Percentiles rank a stretch among this genome's conserved stretches.
phyloP scores from a whole-genome alignment of 2,888 invertebrate species.

The Eristalinus aeneus region DNA sequence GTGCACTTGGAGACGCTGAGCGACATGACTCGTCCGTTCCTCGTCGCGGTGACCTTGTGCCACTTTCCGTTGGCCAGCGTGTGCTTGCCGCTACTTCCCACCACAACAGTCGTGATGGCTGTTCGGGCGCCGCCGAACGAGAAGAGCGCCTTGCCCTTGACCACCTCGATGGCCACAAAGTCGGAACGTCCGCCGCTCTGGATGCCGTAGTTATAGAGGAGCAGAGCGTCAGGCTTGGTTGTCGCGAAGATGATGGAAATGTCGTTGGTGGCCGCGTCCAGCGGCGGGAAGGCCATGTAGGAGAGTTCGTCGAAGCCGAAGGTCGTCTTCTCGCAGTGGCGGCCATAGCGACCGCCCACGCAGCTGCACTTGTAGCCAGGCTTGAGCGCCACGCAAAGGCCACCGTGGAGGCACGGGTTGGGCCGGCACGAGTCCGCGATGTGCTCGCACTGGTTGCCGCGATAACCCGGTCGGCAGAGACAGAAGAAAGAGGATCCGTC shows the following conservation, averaged over 20 bases:
- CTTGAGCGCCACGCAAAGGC: slow-evolving; percentile 92
- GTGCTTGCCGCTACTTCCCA: slow-evolving; percentile 81
- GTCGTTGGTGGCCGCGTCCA: slow-evolving; percentile 94
- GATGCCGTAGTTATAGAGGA: slow-evolving; percentile 95
- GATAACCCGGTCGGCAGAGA: slow-evolving; percentile 93
- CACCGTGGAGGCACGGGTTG: slow-evolving; percentile 95
- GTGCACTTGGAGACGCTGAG: slow-evolving; percentile 90
- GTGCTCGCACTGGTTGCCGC: slow-evolving; percentile 94
- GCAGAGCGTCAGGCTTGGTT: slow-evolving; percentile 90
- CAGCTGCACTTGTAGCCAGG: slow-evolving; percentile 94
- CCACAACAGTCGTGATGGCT: slow-evolving; percentile 90
- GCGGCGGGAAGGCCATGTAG: slow-evolving; percentile 92
- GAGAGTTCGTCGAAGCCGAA: slow-evolving; percentile 94
- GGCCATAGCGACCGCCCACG: slow-evolving; percentile 92
- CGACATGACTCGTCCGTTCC: slow-evolving; percentile 93
- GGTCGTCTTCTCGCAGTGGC: slow-evolving; percentile 94
- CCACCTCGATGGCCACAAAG: slow-evolving; percentile 94
- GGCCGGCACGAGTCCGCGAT: slow-evolving; percentile 94
- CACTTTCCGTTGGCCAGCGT: slow-evolving; percentile 92
- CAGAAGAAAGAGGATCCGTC: slow-evolving; percentile 95
- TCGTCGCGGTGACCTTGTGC: slow-evolving; percentile 94
- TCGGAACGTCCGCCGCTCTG: slow-evolving; percentile 94
- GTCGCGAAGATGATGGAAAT: slow-evolving; percentile 95
- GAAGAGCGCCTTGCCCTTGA: slow-evolving; percentile 91
- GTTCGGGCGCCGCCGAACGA: slow-evolving; percentile 95